A percentile compares a stretch with the other conserved stretches of the same genome.
phyloP scores from a whole-genome alignment of 1,140 invertebrate species.

The Bombus huntii region DNA sequence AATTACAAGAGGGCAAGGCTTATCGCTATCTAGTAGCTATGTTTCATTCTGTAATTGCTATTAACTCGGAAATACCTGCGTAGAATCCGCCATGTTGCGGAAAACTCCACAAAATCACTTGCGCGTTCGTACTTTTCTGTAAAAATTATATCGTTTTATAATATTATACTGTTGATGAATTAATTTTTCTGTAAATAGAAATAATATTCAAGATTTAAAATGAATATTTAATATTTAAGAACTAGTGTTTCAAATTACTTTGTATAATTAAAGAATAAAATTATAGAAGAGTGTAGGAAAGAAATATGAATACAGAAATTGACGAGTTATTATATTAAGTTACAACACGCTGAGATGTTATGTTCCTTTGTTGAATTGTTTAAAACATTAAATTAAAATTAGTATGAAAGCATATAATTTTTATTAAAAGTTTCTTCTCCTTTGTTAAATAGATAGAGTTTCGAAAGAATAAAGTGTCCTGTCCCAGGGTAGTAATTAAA shows the following conservation, averaged over 20 bases:
- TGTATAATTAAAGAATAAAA: too few species aligned
- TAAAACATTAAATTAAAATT: not conserved
- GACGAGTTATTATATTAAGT: not conserved
- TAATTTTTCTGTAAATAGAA: not conserved
- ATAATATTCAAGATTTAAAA: too few species aligned
- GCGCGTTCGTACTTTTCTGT: too few species aligned
- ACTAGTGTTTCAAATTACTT: too few species aligned
- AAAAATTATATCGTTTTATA: not conserved
- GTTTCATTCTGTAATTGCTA: slow-evolving; percentile 10
- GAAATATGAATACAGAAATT: not conserved
- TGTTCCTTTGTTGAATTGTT: not conserved
- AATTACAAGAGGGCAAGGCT: not conserved
- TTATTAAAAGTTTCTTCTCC: not conserved
- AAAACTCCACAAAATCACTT: not conserved
- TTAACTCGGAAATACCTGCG: not conserved
- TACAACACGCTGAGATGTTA: not conserved
- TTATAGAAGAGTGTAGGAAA: not conserved
- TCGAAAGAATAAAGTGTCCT: not conserved
- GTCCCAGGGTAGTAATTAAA: not conserved
- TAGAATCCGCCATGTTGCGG: not conserved
- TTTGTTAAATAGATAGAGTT: not conserved
- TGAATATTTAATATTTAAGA: too few species aligned
- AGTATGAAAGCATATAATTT: not conserved
- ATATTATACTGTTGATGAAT: not conserved
- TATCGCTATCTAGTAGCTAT: not conserved